Base-by-base conservation (phyloP, 2,113 vertebrate species). In the Crotalus viridis region DNA sequence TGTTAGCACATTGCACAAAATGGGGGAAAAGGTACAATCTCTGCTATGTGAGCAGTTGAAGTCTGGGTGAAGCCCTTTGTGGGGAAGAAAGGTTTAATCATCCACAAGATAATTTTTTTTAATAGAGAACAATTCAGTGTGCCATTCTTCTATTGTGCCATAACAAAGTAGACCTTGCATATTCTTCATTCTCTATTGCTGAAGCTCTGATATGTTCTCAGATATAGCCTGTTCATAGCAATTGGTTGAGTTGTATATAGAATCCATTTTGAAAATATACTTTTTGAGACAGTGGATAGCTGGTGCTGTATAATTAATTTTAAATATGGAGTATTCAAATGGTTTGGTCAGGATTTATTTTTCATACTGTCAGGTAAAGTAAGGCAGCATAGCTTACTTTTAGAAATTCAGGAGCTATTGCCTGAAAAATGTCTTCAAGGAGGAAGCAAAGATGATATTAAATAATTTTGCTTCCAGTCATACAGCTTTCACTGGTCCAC, bases 1-100 rank as follows among this genome's bases (percentile, higher is more conserved):
- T 96, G 96, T 95, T 97, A 95, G 96, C 94, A 96, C 28, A 33
- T 96, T 97, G 97, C 97, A 97, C 97, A 97, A 95, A 96, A 89
- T n/a, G 51, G 28, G 51, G 92, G 85, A 21, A 89, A 89, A 64
- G 92, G 48, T 93, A 90, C 89, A 93, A 87, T 95, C 97, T 97
- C 95, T 97, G 96, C 96, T 96, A 95, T 95, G 94, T 95, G 96
- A 69, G 91, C 95, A 96, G 94, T 97, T 96, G 96, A 94, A 94
- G 89, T 96, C 96, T 96, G 90, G 90, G 92, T 95, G 94, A 43
- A 90, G 94, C 95, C 95, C 96, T 96, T 89, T 17, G 17, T 5
- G 74, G 28, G 46, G 4, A 7, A 43, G 96, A 94, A 93, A 95
- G 91, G 93, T 96, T 92, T 94, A 95, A 96, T 97, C 95, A 92